Base-by-base conservation (phyloP, 2,888 invertebrate species). In the Ectemnius lituratus region DNA sequence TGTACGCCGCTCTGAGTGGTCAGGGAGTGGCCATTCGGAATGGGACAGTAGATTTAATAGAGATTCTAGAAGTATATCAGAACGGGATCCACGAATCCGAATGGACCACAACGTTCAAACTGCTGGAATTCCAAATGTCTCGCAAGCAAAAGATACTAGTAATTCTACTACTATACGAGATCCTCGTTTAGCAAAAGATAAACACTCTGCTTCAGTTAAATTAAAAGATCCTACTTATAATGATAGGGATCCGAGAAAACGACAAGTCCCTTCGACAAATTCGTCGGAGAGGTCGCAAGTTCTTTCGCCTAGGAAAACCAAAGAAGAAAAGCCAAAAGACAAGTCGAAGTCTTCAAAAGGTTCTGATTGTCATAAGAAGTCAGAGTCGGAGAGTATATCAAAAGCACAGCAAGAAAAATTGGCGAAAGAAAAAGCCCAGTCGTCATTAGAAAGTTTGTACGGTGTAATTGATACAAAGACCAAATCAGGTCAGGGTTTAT, bases 371-470 rank as follows among this genome's bases (percentile, higher is more conserved):
- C 46, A 75, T 60, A 74, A 68, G 58, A 72, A 79, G 67, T 11
- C 59, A 28, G 80, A 84, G 52, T 47, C 47, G 52, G 67, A 80
- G 63, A 46, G 5, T 37, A 45, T 18, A 16, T 27, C 16, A 5
- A 75, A 73, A 16, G 66, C 69, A 6, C 4, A 28, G 57, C 37
- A 2, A 3, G 85, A 86, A 4, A 86, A 85, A 47, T 11, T 59
- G 18, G 37, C 68, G 1, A 85, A 83, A 28, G 91, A 91, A n/a
- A 86, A 86, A 6, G 91, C 92, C 86, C 86, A 88, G 2, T 92
- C 92, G 0, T 92, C 92, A 0, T 77, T 93, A 52, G 91, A 92
- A 73, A 92, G 91, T 78, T 85, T 93, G 4, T 93, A 93, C 78
- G 89, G 91, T 1, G 87, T 86, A 1, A 89, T 91, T 20, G 90